Base-by-base conservation (phyloP, 1,140 invertebrate species). In the Nilaparvata lugens region DNA sequence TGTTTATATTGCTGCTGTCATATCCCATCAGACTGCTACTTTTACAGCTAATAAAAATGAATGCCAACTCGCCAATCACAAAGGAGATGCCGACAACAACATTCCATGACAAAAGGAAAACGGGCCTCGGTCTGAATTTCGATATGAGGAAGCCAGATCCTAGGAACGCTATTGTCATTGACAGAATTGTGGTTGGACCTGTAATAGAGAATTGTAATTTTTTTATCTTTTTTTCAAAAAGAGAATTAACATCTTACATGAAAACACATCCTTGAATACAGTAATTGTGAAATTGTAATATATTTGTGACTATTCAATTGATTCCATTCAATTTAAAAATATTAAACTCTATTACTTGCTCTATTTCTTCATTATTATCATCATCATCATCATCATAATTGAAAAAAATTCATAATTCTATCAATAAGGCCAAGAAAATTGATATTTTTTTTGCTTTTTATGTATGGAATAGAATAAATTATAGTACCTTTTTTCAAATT, bases 31-130 rank as follows among this genome's bases (percentile, higher is more conserved):
- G 70, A 6, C 67, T 69, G 4, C 66, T 68, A 28, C 65, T 68
- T 0, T 75, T 68, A 67, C 84, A 86, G 19, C 78, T 78, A n/a
- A 86, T 68, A 62, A 82, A 84, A 25, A 79, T 79, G 55, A 79
- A 79, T 3, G 67, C 66, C 6, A 80, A 64, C 68, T 78, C 72
- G 19, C 79, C 79, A 5, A 72, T 21, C 7, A 83, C 73, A 51
- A 75, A 82, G 11, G 78, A 66, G 7, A 77, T 58, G 1, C 82
- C 84, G 25, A 84, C 79, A 2, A 84, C 56, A 0, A 85, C 79
- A 67, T 86, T 86, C 81, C 84, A 87, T 45, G 75, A 73, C 0
- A 85, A 73, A 0, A 87, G 71, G 45, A 75, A 78, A 56, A 79
- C 74, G 0, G 85, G 78, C 14, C 74, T 66, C 0, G 84, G 84